Percentiles rank a stretch among this genome's conserved stretches.
These are phyloP conservation scores for Pristis pectinata DNA, from an alignment of 2,797 vertebrate species.

Conservation along the genomic window DNA sequence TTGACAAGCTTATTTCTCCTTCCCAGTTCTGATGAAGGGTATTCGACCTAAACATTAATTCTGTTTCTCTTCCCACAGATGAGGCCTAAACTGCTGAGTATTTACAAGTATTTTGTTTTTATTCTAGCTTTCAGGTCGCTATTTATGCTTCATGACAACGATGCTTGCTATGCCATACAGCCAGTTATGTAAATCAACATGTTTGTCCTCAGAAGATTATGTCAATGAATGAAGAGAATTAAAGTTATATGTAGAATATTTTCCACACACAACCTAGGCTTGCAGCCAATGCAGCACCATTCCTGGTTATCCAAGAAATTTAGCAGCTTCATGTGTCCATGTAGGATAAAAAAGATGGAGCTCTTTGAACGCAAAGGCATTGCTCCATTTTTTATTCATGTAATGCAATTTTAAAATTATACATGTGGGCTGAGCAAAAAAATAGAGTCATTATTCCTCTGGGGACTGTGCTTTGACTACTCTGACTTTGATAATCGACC, in stretches of 20 bases:
- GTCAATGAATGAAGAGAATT: not conserved
- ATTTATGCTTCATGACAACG: not conserved
- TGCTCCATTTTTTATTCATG: not conserved
- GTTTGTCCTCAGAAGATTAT: not conserved
- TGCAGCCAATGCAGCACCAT: not conserved
- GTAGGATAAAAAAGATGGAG: not conserved
- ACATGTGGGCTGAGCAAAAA: not conserved
- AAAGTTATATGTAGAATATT: not conserved
- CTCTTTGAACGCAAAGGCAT: not conserved
- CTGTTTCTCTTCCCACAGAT: too few species aligned
- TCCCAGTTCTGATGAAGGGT: too few species aligned
- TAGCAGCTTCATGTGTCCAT: not conserved
- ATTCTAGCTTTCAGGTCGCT: not conserved
- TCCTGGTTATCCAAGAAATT: not conserved
- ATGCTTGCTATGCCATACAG: not conserved
- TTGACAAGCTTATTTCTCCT: too few species aligned
- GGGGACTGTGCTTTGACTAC: not conserved
- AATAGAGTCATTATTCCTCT: not conserved
- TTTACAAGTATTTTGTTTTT: too few species aligned
- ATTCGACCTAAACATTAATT: too few species aligned
- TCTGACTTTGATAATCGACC: not conserved
- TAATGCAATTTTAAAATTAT: not conserved
- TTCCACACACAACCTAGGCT: not conserved
- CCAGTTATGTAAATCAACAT: not conserved
- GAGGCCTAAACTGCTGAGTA: too few species aligned